A percentile compares a stretch with the other conserved stretches of the same genome.
Conservation (phyloP, 2,113 vertebrate genomes). For the Mesoclemmys tuberculata region DNA sequence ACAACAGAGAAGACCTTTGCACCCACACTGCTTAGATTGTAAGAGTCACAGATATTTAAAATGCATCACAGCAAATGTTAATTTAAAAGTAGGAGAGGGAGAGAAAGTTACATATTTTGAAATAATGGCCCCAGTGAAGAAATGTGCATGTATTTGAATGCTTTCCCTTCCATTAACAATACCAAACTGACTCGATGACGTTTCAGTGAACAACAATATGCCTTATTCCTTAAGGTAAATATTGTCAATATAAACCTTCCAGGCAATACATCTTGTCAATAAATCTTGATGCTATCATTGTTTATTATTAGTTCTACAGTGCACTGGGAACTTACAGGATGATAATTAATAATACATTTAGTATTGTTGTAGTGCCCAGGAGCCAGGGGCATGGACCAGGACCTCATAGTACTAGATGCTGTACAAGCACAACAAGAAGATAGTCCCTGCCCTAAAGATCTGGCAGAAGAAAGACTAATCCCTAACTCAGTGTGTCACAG, state of each 20-base stretch:
- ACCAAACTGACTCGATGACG: accelerated
- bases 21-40: neutral
- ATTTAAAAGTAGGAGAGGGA: neutral
- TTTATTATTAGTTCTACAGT: neutral
- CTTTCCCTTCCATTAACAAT: no score
- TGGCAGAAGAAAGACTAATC: neutral
- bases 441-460: neutral
- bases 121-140: no score
- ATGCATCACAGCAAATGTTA: accelerated
- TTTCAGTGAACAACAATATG: neutral
- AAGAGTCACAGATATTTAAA: neutral
- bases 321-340: neutral
- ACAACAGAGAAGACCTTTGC: no score
- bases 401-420: neutral
- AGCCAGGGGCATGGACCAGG: neutral
- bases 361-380: neutral
- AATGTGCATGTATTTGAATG: neutral
- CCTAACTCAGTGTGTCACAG: neutral
- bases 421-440: neutral
- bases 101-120: neutral
- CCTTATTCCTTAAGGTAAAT: neutral
- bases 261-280: accelerated
- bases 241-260: neutral
- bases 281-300: accelerated
- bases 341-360: neutral